A percentile compares a stretch with the other conserved stretches of the same genome.
phyloP scores from a whole-genome alignment of 2,797 vertebrate genomes.

The Phrynocephalus forsythii region DNA sequence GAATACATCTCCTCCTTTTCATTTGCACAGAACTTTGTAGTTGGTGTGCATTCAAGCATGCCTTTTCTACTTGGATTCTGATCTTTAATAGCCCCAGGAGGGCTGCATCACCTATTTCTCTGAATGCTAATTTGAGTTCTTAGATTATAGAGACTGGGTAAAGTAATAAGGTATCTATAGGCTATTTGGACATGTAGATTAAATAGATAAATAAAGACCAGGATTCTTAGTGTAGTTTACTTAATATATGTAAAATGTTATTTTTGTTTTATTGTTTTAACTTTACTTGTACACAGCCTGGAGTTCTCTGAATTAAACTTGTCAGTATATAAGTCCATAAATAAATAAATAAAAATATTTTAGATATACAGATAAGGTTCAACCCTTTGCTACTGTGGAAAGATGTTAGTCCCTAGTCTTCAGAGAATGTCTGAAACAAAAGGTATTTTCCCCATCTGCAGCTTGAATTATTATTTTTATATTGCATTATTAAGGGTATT shows the following conservation, averaged over 20 bases:
- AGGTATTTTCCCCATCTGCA: background rate
- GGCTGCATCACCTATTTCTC: background rate
- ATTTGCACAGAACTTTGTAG: background rate
- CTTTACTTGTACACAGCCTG: too few species aligned
- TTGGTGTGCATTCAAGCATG: background rate
- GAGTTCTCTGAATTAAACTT: too few species aligned
- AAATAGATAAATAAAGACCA: background rate
- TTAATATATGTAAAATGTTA: too few species aligned
- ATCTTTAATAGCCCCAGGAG: background rate
- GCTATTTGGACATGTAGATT: background rate
- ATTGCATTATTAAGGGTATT: too few species aligned
- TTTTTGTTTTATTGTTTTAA: too few species aligned
- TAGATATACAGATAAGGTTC: background rate
- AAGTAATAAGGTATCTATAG: background rate
- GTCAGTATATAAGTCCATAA: too few species aligned
- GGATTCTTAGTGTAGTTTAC: background rate
- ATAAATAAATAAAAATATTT: too few species aligned
- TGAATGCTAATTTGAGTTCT: background rate
- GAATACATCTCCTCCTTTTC: background rate
- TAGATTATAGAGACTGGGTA: too few species aligned
- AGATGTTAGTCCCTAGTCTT: background rate
- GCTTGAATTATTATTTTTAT: too few species aligned
- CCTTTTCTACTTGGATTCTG: background rate
- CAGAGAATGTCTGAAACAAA: background rate
- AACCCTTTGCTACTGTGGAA: background rate